phyloP scores from a whole-genome alignment of 2,888 invertebrate genomes.

The Baronia brevicornis region DNA sequence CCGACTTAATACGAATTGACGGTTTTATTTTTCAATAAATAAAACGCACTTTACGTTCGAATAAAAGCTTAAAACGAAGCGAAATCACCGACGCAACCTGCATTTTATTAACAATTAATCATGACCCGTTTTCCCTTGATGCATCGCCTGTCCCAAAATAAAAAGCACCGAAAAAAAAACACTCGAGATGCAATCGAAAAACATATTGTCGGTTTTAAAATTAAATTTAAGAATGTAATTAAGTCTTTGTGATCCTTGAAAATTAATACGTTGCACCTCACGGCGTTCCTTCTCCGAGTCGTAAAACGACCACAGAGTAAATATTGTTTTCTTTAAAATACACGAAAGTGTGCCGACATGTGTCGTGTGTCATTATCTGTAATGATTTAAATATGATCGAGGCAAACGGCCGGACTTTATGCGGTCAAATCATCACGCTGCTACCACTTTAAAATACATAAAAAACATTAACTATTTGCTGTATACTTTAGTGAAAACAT shows the following conservation, averaged over 20 bases:
- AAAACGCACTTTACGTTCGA: conserved; percentile 51
- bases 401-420: conserved; percentile 1
- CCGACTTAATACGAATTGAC: conserved; percentile 29
- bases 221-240: conserved; percentile 64
- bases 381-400: conserved; percentile 5
- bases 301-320: conserved; percentile 56
- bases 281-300: conserved; percentile 44
- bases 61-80: conserved; percentile 32
- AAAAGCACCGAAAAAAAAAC: conserved; percentile 31
- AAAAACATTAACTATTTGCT: too few relatives aligned
- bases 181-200: conserved; percentile 32
- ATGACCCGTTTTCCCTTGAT: conserved; percentile 40
- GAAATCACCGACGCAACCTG: conserved; percentile 39
- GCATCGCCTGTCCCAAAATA: conserved; percentile 42
- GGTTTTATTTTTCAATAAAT: conserved; percentile 56
- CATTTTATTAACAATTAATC: conserved; percentile 55
- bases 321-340: conserved; percentile 39
- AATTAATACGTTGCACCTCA: conserved; percentile 53
- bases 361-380: conserved; percentile 29
- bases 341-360: conserved; percentile 32
- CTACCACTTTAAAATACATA: too few relatives aligned
- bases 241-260: conserved; percentile 58
- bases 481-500: too few relatives aligned
- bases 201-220: conserved; percentile 63
- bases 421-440: too few relatives aligned